Conservation (phyloP, 2,888 invertebrate genomes). For the Eupeodes latifasciatus region DNA sequence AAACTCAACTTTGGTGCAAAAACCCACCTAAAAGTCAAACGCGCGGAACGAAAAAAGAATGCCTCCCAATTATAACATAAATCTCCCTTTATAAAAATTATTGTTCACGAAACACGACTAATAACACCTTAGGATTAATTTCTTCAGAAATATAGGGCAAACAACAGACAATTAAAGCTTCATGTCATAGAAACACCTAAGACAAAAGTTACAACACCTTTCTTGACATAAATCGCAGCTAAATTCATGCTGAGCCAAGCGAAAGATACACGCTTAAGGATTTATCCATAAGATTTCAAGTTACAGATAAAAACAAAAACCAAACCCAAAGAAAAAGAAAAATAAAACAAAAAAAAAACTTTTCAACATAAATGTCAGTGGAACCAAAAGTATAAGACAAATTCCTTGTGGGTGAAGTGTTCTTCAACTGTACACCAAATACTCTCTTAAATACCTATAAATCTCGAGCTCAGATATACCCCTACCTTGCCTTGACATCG, state of each 20-base stretch:
- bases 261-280: slow-evolving; percentile 20
- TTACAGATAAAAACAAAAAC: not conserved
- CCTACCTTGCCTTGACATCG: slow-evolving; percentile 7
- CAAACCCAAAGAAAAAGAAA: slow-evolving; percentile 1
- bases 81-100: not conserved
- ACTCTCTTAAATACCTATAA: slow-evolving; percentile 38
- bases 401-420: slow-evolving; percentile 38
- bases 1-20: too few species aligned
- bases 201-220: slow-evolving; percentile 30
- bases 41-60: not conserved
- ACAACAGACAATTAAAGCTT: slow-evolving; percentile 9
- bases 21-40: too few species aligned
- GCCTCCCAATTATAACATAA: not conserved
- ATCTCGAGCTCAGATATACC: slow-evolving; percentile 15
- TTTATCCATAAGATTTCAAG: not conserved
- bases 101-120: not conserved
- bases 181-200: slow-evolving; percentile 20
- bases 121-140: not conserved
- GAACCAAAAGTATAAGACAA: slow-evolving; percentile 43
- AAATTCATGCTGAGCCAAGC: slow-evolving; percentile 31
- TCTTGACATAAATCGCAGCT: slow-evolving; percentile 34
- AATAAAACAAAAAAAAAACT: slow-evolving; percentile 16
- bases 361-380: slow-evolving; percentile 57
- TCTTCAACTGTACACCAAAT: slow-evolving; percentile 15
- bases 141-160: not conserved